These are phyloP conservation scores for Trochalopteron elliotii DNA, from an alignment of 2,113 vertebrate genomes.

Conservation along the genomic window DNA sequence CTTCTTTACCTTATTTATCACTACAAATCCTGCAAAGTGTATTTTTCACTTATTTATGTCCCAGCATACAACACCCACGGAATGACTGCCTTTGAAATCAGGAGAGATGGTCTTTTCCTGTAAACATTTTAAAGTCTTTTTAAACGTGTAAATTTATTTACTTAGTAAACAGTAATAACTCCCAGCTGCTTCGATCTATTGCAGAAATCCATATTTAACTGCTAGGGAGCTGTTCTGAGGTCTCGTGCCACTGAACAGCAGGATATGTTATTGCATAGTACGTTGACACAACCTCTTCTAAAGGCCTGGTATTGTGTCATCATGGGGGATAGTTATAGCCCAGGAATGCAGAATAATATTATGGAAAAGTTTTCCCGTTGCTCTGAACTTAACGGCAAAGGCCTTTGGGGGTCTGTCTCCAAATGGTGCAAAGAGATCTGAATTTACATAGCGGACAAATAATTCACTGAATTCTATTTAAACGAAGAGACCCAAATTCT, in stretches of 20 bases:
- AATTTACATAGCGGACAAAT: neutral
- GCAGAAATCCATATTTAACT: conserved; percentile 15
- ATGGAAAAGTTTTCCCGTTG: neutral
- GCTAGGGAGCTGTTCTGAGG: neutral
- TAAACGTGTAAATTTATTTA: conserved; percentile 12
- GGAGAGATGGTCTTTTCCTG: neutral
- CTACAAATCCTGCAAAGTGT: neutral
- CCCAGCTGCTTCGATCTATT: neutral
- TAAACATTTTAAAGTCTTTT: neutral
- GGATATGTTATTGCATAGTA: conserved; percentile 31
- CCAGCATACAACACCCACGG: fast-evolving
- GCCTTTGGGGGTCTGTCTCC: neutral
- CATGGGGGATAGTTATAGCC: neutral
- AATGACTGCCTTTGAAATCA: neutral
- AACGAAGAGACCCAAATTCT: neutral
- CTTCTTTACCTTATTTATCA: neutral
- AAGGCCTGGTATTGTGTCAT: conserved; percentile 5
- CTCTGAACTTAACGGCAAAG: neutral
- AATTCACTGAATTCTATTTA: neutral
- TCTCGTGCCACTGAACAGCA: conserved; percentile 23
- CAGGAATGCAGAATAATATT: conserved; percentile 59
- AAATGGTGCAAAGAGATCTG: neutral
- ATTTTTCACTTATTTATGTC: neutral
- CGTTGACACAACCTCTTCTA: neutral
- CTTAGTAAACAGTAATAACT: conserved; percentile 1